Conservation (phyloP, 2,113 vertebrate genomes). For the Cinclus mexicanus region DNA sequence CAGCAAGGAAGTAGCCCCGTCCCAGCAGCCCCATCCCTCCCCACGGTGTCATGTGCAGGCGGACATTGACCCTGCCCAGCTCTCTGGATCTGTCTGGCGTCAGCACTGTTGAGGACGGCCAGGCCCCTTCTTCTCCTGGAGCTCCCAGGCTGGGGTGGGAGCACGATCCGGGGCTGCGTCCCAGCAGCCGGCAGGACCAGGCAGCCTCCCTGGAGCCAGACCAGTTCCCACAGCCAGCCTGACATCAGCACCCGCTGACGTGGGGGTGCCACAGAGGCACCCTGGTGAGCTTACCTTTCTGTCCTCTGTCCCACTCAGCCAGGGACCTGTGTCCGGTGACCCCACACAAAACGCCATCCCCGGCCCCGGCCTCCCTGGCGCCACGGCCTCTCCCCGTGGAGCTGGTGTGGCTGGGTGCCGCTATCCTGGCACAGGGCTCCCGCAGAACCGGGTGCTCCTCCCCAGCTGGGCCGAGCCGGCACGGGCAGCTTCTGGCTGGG, state of each 20-base stretch:
- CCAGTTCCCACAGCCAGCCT: background rate
- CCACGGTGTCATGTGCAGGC: fast-evolving
- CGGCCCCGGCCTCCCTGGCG: fast-evolving
- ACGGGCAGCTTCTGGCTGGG: background rate
- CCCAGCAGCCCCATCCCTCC: background rate
- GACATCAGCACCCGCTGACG: fast-evolving
- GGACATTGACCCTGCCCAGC: background rate
- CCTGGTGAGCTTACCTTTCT: background rate
- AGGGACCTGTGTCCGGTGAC: fast-evolving
- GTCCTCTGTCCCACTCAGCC: background rate
- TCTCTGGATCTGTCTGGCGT: background rate
- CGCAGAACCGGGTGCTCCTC: conserved; percentile 6
- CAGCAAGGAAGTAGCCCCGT: fast-evolving
- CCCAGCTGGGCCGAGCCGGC: background rate
- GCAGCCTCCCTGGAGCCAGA: background rate
- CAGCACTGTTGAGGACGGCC: background rate
- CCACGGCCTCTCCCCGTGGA: background rate
- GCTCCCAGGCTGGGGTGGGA: background rate
- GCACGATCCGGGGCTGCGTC: fast-evolving
- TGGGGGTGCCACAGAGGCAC: background rate
- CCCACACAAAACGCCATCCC: background rate
- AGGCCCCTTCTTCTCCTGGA: background rate
- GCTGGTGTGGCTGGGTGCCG: background rate
- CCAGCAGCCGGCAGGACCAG: background rate
- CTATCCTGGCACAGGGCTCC: background rate